Evolutionary conservation across 2,888 invertebrate species (phyloP).

Genomic region (Gastrophysa polygoni): DNA sequence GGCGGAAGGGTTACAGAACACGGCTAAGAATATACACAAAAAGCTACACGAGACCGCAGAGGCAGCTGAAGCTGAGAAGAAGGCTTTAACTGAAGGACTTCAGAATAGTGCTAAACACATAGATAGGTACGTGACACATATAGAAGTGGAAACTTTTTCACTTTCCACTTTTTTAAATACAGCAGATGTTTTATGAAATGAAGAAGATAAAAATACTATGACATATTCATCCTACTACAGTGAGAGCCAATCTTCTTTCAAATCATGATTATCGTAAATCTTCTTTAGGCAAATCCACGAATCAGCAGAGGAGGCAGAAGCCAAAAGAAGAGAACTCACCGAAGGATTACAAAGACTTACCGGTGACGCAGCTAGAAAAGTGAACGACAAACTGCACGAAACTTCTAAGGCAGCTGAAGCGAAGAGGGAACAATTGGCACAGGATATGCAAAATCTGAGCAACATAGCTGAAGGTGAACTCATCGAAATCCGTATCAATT

Average conservation of each 20-base stretch:
- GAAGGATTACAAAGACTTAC: conserved; percentile 49
- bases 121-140: conserved; percentile 1
- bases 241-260: no score
- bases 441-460: conserved; percentile 19
- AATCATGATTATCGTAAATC: no score
- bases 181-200: no score
- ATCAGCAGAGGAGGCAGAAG: conserved; percentile 44
- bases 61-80: conserved; percentile 28
- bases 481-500: not conserved
- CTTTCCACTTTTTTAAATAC: no score
- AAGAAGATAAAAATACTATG: no score
- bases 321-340: conserved; percentile 61
- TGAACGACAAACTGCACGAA: conserved; percentile 63
- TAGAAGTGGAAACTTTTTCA: no score
- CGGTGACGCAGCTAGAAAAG: conserved; percentile 48
- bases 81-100: conserved; percentile 22
- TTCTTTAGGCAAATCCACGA: not conserved
- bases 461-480: conserved; percentile 19
- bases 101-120: conserved; percentile 24
- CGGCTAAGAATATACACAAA: conserved; percentile 7
- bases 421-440: conserved; percentile 20
- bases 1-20: conserved; percentile 24
- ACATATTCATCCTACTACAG: no score
- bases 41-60: conserved; percentile 26
- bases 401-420: conserved; percentile 24